A percentile compares a stretch with the other conserved stretches of the same genome.
Conservation (phyloP, 2,797 vertebrate species). For the Podarcis siculus region DNA sequence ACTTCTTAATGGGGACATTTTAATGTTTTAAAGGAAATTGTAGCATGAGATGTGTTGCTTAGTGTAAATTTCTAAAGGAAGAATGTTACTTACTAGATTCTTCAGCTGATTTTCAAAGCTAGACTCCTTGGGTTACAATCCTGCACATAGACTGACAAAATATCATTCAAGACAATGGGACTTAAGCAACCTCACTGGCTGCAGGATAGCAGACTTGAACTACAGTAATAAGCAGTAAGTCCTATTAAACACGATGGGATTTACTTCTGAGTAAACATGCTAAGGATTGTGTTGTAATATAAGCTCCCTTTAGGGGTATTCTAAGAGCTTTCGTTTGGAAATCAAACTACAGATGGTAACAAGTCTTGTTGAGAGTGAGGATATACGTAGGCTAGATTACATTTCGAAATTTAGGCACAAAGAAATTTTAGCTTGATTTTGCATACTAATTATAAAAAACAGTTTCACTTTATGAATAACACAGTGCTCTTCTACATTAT, state of each 20-base stretch:
- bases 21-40: constrained; percentile 10
- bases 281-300: no score
- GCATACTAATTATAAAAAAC: background rate
- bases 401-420: background rate
- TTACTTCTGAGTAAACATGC: no score
- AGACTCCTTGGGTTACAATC: background rate
- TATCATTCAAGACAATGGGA: background rate
- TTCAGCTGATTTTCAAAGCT: background rate
- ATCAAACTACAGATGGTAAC: no score
- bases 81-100: background rate
- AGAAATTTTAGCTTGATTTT: constrained; percentile 2
- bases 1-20: constrained; percentile 31
- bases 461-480: background rate
- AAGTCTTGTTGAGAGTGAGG: no score
- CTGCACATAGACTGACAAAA: background rate
- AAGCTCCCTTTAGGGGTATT: no score
- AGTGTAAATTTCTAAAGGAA: background rate
- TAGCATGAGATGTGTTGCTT: background rate
- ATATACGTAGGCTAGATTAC: background rate
- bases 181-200: background rate
- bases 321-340: no score
- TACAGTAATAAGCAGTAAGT: background rate
- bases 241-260: no score
- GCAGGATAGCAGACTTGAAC: background rate
- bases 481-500: background rate